Evolutionary conservation across 2,888 invertebrate species (phyloP).

Genomic region (Machimus rusticus): DNA sequence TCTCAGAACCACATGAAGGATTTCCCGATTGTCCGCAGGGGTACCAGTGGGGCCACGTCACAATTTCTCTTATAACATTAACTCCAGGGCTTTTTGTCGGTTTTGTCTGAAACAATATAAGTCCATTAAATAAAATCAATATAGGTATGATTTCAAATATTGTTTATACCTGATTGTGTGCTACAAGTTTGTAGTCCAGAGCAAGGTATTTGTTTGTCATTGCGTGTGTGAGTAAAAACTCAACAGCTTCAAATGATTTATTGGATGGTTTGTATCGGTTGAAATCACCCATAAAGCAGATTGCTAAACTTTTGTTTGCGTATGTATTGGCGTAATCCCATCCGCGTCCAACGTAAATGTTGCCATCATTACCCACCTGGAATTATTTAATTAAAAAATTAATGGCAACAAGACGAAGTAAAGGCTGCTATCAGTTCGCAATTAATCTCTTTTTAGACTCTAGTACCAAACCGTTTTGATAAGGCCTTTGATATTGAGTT

Average conservation of each 20-base stretch:
- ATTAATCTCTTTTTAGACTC: background rate
- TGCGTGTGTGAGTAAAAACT: constrained; percentile 62
- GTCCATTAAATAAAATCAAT: background rate
- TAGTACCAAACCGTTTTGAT: background rate
- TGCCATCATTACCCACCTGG: constrained; percentile 67
- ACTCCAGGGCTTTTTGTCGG: constrained; percentile 65
- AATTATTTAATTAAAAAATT: constrained; percentile 29
- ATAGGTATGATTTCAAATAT: background rate
- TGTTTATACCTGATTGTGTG: constrained; percentile 64
- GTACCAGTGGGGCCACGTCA: constrained; percentile 65
- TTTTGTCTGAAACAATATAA: constrained; percentile 56
- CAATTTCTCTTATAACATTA: constrained; percentile 64
- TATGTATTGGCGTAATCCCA: constrained; percentile 66
- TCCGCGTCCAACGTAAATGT: constrained; percentile 66
- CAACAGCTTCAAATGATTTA: constrained; percentile 63
- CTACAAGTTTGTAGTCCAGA: constrained; percentile 64
- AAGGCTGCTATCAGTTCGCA: constrained; percentile 13
- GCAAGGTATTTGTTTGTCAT: constrained; percentile 61
- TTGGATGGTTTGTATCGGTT: constrained; percentile 60
- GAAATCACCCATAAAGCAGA: constrained; percentile 66
- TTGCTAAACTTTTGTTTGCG: constrained; percentile 63
- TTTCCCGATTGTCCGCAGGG: constrained; percentile 55
- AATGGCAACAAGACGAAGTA: background rate
- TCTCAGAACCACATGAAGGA: constrained; percentile 57
- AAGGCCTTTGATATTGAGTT: background rate